Conservation (phyloP, 2,797 vertebrate species). For the Sus cebifrons region DNA sequence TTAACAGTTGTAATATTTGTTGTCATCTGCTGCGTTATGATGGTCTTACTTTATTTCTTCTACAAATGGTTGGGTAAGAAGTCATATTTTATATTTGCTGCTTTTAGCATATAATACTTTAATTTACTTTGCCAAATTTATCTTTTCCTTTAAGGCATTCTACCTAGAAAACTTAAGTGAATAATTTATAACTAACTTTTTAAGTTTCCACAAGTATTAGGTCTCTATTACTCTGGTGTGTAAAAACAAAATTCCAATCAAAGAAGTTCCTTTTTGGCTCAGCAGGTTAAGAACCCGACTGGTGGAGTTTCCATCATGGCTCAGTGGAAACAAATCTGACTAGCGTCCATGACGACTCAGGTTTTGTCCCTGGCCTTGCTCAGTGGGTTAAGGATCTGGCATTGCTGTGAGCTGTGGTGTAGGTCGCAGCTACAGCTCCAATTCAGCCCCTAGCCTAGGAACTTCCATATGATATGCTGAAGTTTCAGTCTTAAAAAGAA, state of each 20-base stretch:
- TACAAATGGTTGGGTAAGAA: constrained; percentile 96
- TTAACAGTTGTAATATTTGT: constrained; percentile 95
- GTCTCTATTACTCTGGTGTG: background rate
- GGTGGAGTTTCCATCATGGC: no score
- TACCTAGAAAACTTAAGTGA: constrained; percentile 19
- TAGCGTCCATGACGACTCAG: no score
- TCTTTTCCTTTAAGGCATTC: constrained; percentile 62
- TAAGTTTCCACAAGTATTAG: constrained; percentile 31
- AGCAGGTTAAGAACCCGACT: no score
- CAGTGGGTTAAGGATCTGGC: no score
- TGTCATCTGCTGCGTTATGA: constrained; percentile 95
- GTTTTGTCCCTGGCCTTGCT: no score
- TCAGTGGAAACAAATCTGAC: no score
- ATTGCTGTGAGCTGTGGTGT: no score
- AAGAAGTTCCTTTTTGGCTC: background rate
- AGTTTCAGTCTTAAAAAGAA: no score
- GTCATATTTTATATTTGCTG: constrained; percentile 46
- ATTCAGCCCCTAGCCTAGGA: no score
- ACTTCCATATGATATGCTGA: no score
- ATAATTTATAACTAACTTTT: constrained; percentile 41
- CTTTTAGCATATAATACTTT: background rate
- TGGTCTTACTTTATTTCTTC: constrained; percentile 98
- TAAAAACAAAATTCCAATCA: background rate
- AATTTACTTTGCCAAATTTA: background rate
- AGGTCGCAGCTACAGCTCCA: no score